Evolutionary conservation across 2,797 vertebrate species (phyloP), one percentile per base, ranked within the genome.

Genomic region (Centropyge bicolor): DNA sequence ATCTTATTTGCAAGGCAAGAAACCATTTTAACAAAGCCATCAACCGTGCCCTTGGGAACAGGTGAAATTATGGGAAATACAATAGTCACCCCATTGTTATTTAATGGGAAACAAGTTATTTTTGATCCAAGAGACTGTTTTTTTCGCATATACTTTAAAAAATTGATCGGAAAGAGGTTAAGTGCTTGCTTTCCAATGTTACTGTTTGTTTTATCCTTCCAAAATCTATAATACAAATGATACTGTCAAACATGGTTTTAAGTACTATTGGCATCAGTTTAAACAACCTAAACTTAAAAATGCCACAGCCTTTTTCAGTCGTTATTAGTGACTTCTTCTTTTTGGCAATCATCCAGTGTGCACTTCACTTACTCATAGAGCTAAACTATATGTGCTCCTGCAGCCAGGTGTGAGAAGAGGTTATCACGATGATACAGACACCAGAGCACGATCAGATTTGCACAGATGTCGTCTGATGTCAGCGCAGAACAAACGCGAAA

Each of bases 401-500:
- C 24, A 6, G 22, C 59, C 38, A 61, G 62, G 51, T 77, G 67
- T 66, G 36, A 16, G 57, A 54, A 20, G 45, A 67, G 46, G 56
- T 84, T 75, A 82, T 78, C 64, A 36, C 11, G 12, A 72, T 16
- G 22, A 69, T 20, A 68, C 80, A 83, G 46, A 77, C 66, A 45
- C 31, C 31, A 74, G n/a, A 69, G 73, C 38, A 71, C 5, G 12
- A 68, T 36, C 48, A 62, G 66, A 80, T 67, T 43, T 7, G 6
- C 36, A 57, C 49, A 70, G 40, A 80, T 77, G 49, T 70, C 70
- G 70, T 51, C 67, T 64, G 55, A 81, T 75, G 27, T 69, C 64
- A 86, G 82, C 59, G 52, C 22, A 35, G 9, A 78, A 76, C 19
- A 38, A 80, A 88, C 66, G 38, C 51, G 35, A 67, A 60, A 81